phyloP scores from a whole-genome alignment of 2,888 invertebrate species.

The Pyrgus malvae region DNA sequence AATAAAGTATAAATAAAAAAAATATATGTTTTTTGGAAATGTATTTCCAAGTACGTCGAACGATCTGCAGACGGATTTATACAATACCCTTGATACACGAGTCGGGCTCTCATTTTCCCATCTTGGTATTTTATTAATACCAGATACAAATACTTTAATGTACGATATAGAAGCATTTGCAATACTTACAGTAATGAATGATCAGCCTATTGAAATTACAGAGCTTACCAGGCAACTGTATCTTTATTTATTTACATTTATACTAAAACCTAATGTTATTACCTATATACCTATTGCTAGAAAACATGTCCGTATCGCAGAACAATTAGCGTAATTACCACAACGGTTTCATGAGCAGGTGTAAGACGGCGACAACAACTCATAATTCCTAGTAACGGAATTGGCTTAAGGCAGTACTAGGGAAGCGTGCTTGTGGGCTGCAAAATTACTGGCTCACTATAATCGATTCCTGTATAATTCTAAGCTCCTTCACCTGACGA shows the following conservation, averaged over 20 bases:
- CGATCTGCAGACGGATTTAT: too few relatives aligned
- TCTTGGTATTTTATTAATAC: too few relatives aligned
- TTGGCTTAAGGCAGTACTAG: slow-evolving; percentile 70
- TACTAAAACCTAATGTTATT: slow-evolving; percentile 21
- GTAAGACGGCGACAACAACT: slow-evolving; percentile 61
- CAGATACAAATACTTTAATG: too few relatives aligned
- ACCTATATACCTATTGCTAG: slow-evolving; percentile 26
- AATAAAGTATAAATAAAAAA: too few relatives aligned
- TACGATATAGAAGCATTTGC: too few relatives aligned
- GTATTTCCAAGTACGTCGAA: too few relatives aligned
- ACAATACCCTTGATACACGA: too few relatives aligned
- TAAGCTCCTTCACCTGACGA: slow-evolving; percentile 63
- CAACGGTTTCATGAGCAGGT: slow-evolving; percentile 75
- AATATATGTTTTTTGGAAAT: too few relatives aligned
- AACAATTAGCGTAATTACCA: slow-evolving; percentile 73
- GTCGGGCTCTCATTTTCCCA: too few relatives aligned
- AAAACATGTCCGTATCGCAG: slow-evolving; percentile 33
- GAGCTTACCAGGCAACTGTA: too few relatives aligned
- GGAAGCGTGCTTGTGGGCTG: slow-evolving; percentile 71
- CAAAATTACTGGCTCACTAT: slow-evolving; percentile 67
- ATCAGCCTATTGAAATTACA: too few relatives aligned
- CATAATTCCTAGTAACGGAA: slow-evolving; percentile 76
- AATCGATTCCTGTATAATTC: slow-evolving; percentile 67
- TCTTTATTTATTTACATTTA: slow-evolving; percentile 1
- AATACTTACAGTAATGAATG: too few relatives aligned